Evolutionary conservation across 2,888 invertebrate genomes (phyloP), one percentile per base, ranked within the genome.

Genomic region (Drosophila sordidapex): DNA sequence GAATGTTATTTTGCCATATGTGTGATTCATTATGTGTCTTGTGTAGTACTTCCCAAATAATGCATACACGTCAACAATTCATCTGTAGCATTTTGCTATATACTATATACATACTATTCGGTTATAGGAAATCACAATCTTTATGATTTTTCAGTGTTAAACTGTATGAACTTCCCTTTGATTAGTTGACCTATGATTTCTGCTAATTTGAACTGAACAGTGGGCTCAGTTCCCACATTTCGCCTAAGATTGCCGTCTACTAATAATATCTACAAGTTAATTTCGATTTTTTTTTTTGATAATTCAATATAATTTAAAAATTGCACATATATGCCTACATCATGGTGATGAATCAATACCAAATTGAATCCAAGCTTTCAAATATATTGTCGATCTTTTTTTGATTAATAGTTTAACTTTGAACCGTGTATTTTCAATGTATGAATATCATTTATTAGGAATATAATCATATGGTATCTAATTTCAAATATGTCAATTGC

Each of bases 11-110:
- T 35, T 27, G 63, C 6, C 65, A 4, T 15, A 15, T 4, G 43
- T 21, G 29, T 68, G 76, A 75, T 35, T 69, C 54, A 69, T 46
- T 25, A 29, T 13, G 43, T 36, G 58, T 13, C 18, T 29, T 33
- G 61, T 15, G 57, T 31, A 21, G 40, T 40, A 21, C 35, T 70
- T 63, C 58, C 62, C 54, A 51, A 29, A 33, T 33, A 10, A 33
- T 33, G n/a, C 5, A 8, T 48, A 11, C 46, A 53, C 53, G 31
- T 54, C 36, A 66, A 8, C 36, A 31, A 46, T 48, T 48, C n/a
- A 53, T 25, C 15, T 31, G 11, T 43, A 4, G n/a, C 13, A 33
- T 31, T 43, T 36, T 5, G 21, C 25, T 21, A 21, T 21, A 43
- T 7, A 21, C 3, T 46, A 21, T 11, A 0, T n/a, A 11, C n/a